Evolutionary conservation across 2,797 vertebrate species (phyloP).

Genomic region (Phrynocephalus forsythii): DNA sequence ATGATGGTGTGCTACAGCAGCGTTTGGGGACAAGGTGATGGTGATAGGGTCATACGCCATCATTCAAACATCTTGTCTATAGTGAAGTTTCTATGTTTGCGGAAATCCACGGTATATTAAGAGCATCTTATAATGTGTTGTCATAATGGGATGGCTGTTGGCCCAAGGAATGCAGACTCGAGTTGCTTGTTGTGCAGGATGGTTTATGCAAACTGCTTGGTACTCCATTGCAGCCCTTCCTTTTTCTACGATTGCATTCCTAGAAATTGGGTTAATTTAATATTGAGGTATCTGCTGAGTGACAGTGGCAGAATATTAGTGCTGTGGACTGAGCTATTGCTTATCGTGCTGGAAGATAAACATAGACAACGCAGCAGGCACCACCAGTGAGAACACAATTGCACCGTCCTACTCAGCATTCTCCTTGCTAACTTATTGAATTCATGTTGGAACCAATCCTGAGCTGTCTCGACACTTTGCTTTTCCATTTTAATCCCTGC

Average conservation of each 20-base stretch:
- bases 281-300: neutral
- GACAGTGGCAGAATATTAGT: neutral
- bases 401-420: slow-evolving; percentile 17
- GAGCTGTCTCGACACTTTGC: slow-evolving; percentile 27
- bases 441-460: slow-evolving; percentile 17
- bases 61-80: neutral
- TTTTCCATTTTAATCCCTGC: slow-evolving; percentile 44
- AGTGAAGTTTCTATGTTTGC: neutral
- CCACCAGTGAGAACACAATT: slow-evolving; percentile 33
- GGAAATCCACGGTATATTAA: neutral
- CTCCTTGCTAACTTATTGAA: slow-evolving; percentile 37
- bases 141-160: neutral
- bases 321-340: slow-evolving; percentile 9
- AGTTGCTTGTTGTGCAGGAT: neutral
- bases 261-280: neutral
- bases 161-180: neutral
- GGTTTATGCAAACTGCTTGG: neutral
- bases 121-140: neutral
- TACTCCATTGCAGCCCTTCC: neutral
- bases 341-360: slow-evolving; percentile 34
- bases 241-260: neutral
- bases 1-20: neutral
- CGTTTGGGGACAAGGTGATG: neutral
- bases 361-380: slow-evolving; percentile 3
- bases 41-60: neutral